Percentiles rank a stretch among this genome's conserved stretches.
phyloP scores from a whole-genome alignment of 2,113 vertebrate species.

The Stegastes partitus region DNA sequence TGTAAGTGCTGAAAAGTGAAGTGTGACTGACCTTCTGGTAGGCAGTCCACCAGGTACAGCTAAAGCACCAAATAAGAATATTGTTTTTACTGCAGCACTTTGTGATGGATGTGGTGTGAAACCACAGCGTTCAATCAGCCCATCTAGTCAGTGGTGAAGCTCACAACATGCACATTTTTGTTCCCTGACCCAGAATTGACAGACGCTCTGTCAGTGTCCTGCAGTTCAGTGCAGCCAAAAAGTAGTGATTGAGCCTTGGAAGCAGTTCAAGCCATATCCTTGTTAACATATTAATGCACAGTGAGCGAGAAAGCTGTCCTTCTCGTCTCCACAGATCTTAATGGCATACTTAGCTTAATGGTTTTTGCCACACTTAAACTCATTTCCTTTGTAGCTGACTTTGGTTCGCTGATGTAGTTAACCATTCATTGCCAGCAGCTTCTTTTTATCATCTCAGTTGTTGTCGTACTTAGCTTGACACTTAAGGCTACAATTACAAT shows the following conservation, averaged over 20 bases:
- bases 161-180: neutral
- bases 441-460: conserved; percentile 63
- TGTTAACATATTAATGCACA: conserved; percentile 23
- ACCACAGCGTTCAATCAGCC: neutral
- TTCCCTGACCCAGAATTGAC: neutral
- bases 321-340: conserved; percentile 38
- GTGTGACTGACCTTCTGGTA: too few relatives aligned
- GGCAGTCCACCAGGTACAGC: too few relatives aligned
- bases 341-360: conserved; percentile 58
- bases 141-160: neutral
- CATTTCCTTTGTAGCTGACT: conserved; percentile 56
- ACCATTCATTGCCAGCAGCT: conserved; percentile 55
- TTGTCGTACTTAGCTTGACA: conserved; percentile 53
- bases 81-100: too few relatives aligned
- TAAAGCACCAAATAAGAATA: too few relatives aligned
- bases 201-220: neutral
- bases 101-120: neutral
- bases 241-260: neutral
- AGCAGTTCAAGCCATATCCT: conserved; percentile 3
- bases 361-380: conserved; percentile 44
- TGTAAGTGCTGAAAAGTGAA: too few relatives aligned
- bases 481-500: conserved; percentile 69
- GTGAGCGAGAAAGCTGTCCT: conserved; percentile 23
- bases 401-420: conserved; percentile 48
- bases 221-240: neutral